These are phyloP conservation scores for Scaptomyza flava DNA, from an alignment of 2,888 invertebrate species.

Conservation along the genomic window DNA sequence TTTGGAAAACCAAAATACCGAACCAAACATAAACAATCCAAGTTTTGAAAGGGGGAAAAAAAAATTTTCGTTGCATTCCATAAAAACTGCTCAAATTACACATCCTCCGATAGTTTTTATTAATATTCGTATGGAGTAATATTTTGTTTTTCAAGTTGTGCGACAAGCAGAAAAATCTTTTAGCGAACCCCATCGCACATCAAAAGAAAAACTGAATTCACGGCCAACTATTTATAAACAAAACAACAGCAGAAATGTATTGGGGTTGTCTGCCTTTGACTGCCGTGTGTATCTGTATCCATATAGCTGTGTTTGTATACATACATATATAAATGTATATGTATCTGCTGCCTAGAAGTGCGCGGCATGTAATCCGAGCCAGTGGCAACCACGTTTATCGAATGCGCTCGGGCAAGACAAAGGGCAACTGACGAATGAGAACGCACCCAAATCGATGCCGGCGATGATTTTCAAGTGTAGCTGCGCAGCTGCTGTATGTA, in stretches of 20 bases:
- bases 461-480: slow-evolving; percentile 62
- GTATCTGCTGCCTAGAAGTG: slow-evolving; percentile 39
- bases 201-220: slow-evolving; percentile 59
- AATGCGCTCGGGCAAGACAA: slow-evolving; percentile 44
- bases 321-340: slow-evolving; percentile 6
- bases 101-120: slow-evolving; percentile 23
- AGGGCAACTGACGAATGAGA: slow-evolving; percentile 33
- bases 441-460: slow-evolving; percentile 40
- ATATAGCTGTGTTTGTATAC: slow-evolving; percentile 6
- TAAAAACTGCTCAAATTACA: slow-evolving; percentile 56
- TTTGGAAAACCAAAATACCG: slow-evolving; percentile 1
- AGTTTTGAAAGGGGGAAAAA: slow-evolving; percentile 4
- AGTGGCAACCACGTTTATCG: slow-evolving; percentile 58
- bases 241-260: slow-evolving; percentile 33
- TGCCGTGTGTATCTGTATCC: slow-evolving; percentile 9
- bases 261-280: slow-evolving; percentile 28
- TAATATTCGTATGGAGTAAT: slow-evolving; percentile 13
- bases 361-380: slow-evolving; percentile 65
- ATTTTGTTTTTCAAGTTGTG: slow-evolving; percentile 11
- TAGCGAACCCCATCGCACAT: slow-evolving; percentile 53
- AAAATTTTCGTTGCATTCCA: slow-evolving; percentile 19
- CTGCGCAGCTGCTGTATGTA: slow-evolving; percentile 68
- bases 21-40: background rate
- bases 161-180: slow-evolving; percentile 57
- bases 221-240: slow-evolving; percentile 67